Percentiles rank a stretch among this genome's conserved stretches.
Evolutionary conservation across 2,888 invertebrate genomes (phyloP).

Genomic region (Resseliella maxima): DNA sequence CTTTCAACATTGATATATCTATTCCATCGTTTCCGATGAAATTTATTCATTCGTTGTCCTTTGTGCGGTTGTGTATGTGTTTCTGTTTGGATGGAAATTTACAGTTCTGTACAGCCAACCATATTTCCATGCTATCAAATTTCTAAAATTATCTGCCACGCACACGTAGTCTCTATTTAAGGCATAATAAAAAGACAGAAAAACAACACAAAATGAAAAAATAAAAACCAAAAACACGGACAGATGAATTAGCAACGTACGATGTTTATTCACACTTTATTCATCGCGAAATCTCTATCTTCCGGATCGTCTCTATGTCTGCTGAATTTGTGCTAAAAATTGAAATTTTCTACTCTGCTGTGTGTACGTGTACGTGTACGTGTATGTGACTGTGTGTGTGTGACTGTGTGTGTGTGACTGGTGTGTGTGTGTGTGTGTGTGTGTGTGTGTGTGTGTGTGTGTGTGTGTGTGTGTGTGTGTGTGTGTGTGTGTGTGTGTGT

Average conservation of each 20-base stretch:
- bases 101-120: neutral
- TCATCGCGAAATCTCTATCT: neutral
- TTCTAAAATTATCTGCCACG: slow-evolving; percentile 12
- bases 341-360: neutral
- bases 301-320: neutral
- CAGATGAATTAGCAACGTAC: neutral
- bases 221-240: too few species aligned
- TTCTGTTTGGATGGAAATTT: neutral
- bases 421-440: neutral
- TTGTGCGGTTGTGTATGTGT: too few species aligned
- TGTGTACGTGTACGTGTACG: neutral
- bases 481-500: neutral
- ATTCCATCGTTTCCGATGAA: neutral
- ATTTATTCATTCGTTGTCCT: neutral
- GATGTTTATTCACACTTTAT: slow-evolving; percentile 51
- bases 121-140: slow-evolving; percentile 53
- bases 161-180: neutral
- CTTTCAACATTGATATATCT: neutral
- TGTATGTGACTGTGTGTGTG: slow-evolving; percentile 27
- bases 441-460: neutral
- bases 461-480: neutral
- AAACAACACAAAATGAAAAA: neutral
- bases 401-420: neutral
- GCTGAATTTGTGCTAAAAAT: neutral
- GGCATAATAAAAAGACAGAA: neutral